Evolutionary conservation across 1,140 invertebrate genomes (phyloP), one percentile per base, ranked within the genome.

Genomic region (Tigriopus japonicus): DNA sequence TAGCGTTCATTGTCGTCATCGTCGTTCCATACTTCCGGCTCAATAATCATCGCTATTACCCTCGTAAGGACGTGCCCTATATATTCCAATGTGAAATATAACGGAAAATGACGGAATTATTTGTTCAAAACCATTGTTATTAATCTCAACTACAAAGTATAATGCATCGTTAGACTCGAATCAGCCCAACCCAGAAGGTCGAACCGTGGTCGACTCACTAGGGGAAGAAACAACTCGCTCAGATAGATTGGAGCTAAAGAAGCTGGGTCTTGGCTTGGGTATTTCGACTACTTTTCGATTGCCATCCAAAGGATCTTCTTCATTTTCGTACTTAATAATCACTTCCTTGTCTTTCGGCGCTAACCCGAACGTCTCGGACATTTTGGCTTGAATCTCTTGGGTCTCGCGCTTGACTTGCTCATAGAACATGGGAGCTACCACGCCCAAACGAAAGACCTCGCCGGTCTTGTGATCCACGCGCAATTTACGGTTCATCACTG

Each of bases 401-500:
- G 55, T 58, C 21, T 58, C 55, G 21, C 10, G 14, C 55, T 41
- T 58, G 28, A 58, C 21, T 15, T 40, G 12, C 6, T 40, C 15
- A n/a, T 28, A 58, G 10, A 41, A 41, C 17, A 5, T 23, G 12
- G 55, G 55, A 21, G 55, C 55, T 14, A 58, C 17, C 40, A 19
- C 13, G 12, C 55, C 55, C 12, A 58, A 15, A 5, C 17, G 13
- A 19, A 58, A 58, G 41, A 41, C 49, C 41, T 58, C 55, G n/a
- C 55, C 55, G 12, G 55, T 58, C 5, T 58, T 58, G 55, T 58
- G 23, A 58, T 58, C 55, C 28, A 58, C 55, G 14, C 28, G 55
- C 14, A 58, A 43, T 2, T 40, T 23, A 3, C 17, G n/a, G 42
- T 58, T 58, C 55, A 41, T 58, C 28, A 41, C 2, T 2, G 42